Percentiles rank a stretch among this genome's conserved stretches.
Conservation (phyloP, 2,888 invertebrate genomes). For the Spodoptera exigua region DNA sequence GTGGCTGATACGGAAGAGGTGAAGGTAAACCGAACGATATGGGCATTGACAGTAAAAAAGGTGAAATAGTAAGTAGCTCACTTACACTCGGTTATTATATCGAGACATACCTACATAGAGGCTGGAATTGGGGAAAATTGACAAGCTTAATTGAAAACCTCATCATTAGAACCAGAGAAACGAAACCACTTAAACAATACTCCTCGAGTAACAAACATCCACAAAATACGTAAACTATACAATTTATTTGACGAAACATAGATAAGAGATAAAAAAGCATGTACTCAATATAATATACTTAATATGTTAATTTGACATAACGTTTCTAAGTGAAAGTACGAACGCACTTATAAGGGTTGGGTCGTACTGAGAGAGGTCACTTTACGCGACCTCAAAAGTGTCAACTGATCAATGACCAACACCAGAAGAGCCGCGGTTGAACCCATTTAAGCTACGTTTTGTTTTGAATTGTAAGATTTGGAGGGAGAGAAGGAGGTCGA, state of each 20-base stretch:
- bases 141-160: too few relatives aligned
- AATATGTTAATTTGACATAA: constrained; percentile 58
- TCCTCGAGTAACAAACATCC: constrained; percentile 11
- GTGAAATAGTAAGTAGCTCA: too few relatives aligned
- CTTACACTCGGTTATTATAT: too few relatives aligned
- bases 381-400: constrained; percentile 55
- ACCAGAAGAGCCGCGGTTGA: constrained; percentile 39
- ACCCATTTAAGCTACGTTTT: constrained; percentile 22
- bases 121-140: too few relatives aligned
- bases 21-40: too few relatives aligned
- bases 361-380: constrained; percentile 56
- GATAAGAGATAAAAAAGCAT: constrained; percentile 31
- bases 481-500: constrained; percentile 30
- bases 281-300: constrained; percentile 40
- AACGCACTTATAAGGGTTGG: constrained; percentile 56
- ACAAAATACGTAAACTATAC: constrained; percentile 20
- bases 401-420: constrained; percentile 53
- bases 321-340: constrained; percentile 63
- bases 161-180: too few relatives aligned
- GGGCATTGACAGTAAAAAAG: too few relatives aligned
- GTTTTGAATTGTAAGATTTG: constrained; percentile 26
- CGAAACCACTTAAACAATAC: neutral
- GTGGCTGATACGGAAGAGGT: too few relatives aligned
- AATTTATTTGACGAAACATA: constrained; percentile 40
- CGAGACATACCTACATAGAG: too few relatives aligned